Evolutionary conservation across 1,140 invertebrate genomes (phyloP), one percentile per base, ranked within the genome.

Genomic region (Colletes latitarsis): DNA sequence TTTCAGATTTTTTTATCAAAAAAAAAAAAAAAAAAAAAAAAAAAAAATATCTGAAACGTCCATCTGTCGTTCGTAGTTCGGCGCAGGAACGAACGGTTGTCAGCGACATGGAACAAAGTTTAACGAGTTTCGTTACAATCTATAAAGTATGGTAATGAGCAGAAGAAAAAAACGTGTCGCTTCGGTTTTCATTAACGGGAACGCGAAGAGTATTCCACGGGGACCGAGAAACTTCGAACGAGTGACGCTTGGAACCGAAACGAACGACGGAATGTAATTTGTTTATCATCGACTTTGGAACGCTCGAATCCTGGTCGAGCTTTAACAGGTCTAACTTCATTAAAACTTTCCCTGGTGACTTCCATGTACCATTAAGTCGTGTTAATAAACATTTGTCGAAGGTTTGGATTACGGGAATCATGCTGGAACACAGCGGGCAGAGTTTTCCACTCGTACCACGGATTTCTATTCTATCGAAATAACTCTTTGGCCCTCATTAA

Each of bases 201-300:
- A 43, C 17, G 6, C 4, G 49, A 41, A 53, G 12, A 6, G 15
- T n/a, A 30, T 68, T 43, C 62, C 15, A 17, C 4, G 5, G 49
- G 12, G 63, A 67, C 12, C n/a, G 10, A 1, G 74, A n/a, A 77
- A 77, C 52, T 77, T 58, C 19, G 49, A 67, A 21, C 63, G n/a
- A 46, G 41, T 6, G 10, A 43, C 8, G n/a, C 17, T 21, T 17
- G 19, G 3, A 15, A 67, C 39, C 19, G 52, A 68, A 67, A 57
- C 14, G 64, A 69, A 68, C 49, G 19, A 49, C 53, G 19, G 41
- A 49, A 71, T 21, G 67, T 58, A 70, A 77, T 77, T 78, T 78
- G 76, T 78, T 78, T 78, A 63, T 63, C 19, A 53, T 52, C 39
- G 57, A 58, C 53, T 58, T 17, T n/a, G 55, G n/a, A 15, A 52